phyloP scores from a whole-genome alignment of 2,888 invertebrate species.

The Horisme vitalbata region DNA sequence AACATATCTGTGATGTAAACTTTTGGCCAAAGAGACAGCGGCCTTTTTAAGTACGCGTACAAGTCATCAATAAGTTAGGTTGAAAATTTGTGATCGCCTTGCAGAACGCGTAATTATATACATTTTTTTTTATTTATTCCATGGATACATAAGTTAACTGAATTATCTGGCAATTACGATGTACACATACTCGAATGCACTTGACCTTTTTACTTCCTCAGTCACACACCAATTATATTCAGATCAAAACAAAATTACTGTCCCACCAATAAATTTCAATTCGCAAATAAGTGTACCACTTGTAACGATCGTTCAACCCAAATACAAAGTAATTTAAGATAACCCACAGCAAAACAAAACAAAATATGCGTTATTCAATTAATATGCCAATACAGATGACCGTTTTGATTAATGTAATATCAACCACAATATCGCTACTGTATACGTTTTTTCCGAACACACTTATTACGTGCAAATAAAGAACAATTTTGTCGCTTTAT shows the following conservation, averaged over 20 bases:
- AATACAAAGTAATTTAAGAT: constrained; percentile 30
- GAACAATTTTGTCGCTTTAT: background rate
- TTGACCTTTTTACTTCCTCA: too few species aligned
- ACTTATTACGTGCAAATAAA: background rate
- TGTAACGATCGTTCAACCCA: constrained; percentile 29
- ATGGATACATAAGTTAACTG: too few species aligned
- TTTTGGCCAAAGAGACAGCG: too few species aligned
- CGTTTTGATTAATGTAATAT: constrained; percentile 1
- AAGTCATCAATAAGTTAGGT: too few species aligned
- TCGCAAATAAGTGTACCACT: constrained; percentile 18
- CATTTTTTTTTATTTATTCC: too few species aligned
- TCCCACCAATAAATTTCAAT: constrained; percentile 18
- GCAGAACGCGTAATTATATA: too few species aligned
- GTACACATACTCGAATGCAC: too few species aligned
- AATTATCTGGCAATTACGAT: too few species aligned
- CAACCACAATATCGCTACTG: constrained; percentile 5
- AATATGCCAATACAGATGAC: constrained; percentile 17
- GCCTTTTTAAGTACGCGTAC: too few species aligned
- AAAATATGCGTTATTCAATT: constrained; percentile 25
- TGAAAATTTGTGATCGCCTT: too few species aligned
- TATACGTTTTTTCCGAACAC: background rate
- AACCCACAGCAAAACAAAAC: constrained; percentile 30
- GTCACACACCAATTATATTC: constrained; percentile 6
- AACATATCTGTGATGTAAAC: too few species aligned
- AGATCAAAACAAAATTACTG: constrained; percentile 6